Evolutionary conservation across 2,113 vertebrate species (phyloP), one percentile per base, ranked within the genome.

Genomic region (Eurypyga helias): DNA sequence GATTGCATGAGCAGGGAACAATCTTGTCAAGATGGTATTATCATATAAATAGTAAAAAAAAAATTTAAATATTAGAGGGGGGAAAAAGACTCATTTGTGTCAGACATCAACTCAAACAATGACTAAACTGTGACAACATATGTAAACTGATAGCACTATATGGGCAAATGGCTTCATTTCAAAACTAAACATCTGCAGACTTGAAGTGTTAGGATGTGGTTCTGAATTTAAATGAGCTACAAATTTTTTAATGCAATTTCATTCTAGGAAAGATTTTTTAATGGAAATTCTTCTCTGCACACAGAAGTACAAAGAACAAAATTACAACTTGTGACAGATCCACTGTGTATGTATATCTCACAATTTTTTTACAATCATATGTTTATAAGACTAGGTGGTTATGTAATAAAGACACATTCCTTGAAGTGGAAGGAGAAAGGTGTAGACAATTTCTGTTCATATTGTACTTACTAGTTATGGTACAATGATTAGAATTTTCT

Each of bases 181-280:
- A 92, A 71, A 91, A 49, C 31, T 49, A 95, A 94, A 92, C 91
- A 91, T 94, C 86, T 93, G 86, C 55, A 72, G 52, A 20, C 54
- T 33, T 94, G 46, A 92, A 94, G 72, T 88, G 75, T 17, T 89
- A 60, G 31, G 16, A 71, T 52, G 69, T 75, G 79, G 46, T 78
- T 93, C 71, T 89, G 85, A 92, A 93, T 94, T 77, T 71, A 90
- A 96, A 97, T 92, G 16, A 92, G n/a, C 17, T 73, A 41, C 70
- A 86, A 54, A 60, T 77, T 88, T 92, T 57, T 88, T 54, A 80
- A 86, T 28, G 16, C 36, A 61, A 65, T 88, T 85, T 91, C 33
- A 25, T 88, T 86, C 31, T 62, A 82, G 54, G 72, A 94, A 93
- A 85, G 84, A 82, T 25, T 84, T 83, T 70, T 79, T 87, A 83